A percentile compares a stretch with the other conserved stretches of the same genome.
Evolutionary conservation across 2,113 vertebrate genomes (phyloP).

Genomic region (Cariama cristata): DNA sequence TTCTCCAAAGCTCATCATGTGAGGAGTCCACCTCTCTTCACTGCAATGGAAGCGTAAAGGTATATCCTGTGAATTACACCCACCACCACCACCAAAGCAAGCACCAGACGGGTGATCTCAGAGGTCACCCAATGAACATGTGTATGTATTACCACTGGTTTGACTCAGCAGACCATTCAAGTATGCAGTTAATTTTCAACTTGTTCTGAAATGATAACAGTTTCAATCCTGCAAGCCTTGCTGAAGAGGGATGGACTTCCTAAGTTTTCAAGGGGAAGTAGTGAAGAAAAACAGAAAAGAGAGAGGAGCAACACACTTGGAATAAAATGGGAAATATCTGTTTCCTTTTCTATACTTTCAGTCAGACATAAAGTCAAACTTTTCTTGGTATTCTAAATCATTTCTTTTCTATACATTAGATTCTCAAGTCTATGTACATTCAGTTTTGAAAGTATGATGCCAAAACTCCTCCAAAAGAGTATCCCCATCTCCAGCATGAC

Average conservation of each 20-base stretch:
- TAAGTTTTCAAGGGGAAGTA: background rate
- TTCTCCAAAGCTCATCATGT: background rate
- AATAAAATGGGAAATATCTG: background rate
- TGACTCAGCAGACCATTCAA: constrained; percentile 28
- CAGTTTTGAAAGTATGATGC: background rate
- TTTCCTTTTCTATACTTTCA: background rate
- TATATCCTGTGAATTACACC: background rate
- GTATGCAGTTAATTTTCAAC: constrained; percentile 32
- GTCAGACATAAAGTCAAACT: background rate
- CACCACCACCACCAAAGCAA: background rate
- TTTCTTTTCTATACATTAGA: background rate
- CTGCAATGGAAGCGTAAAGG: background rate
- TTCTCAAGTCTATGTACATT: background rate
- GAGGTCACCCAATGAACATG: background rate
- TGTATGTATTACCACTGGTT: background rate
- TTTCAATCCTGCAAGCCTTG: background rate
- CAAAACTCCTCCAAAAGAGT: background rate
- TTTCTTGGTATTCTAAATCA: background rate
- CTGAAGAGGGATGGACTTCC: background rate
- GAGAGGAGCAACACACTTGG: background rate
- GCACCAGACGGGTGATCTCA: background rate
- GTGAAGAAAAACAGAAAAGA: background rate
- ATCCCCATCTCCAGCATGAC: background rate
- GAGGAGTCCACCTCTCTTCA: background rate
- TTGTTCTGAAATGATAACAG: background rate